These are phyloP conservation scores for Brachycybe producta DNA, from an alignment of 2,888 invertebrate species.

Conservation along the genomic window DNA sequence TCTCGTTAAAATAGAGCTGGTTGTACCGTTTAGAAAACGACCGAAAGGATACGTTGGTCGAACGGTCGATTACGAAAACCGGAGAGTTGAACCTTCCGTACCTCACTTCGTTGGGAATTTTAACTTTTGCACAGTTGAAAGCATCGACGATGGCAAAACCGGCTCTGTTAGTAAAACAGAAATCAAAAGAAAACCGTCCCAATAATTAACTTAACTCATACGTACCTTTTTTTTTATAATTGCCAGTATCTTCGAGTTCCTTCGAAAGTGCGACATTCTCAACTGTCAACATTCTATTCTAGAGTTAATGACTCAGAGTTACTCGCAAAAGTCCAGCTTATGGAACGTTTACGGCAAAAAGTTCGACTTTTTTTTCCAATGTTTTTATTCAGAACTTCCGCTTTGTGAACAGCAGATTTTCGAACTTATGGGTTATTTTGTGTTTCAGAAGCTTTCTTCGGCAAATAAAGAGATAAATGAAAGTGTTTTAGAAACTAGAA, in stretches of 20 bases:
- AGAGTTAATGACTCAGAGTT: constrained; percentile 64
- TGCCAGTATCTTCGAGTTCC: constrained; percentile 46
- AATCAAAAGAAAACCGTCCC: too few species aligned
- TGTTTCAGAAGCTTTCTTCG: too few species aligned
- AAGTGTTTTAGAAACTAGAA: too few species aligned
- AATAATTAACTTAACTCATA: too few species aligned
- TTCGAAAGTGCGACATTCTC: constrained; percentile 69
- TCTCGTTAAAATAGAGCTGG: constrained; percentile 44
- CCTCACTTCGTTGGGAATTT: constrained; percentile 57
- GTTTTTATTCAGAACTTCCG: background rate
- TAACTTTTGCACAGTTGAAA: constrained; percentile 61
- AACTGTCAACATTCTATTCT: constrained; percentile 72
- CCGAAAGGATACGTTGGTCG: constrained; percentile 40
- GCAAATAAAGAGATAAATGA: too few species aligned
- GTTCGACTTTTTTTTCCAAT: constrained; percentile 23
- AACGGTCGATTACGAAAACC: constrained; percentile 54
- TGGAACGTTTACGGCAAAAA: constrained; percentile 82
- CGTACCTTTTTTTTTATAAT: constrained; percentile 18
- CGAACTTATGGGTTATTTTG: too few species aligned
- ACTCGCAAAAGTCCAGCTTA: constrained; percentile 67
- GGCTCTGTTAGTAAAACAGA: constrained; percentile 16
- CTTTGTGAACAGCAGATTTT: too few species aligned
- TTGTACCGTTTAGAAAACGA: constrained; percentile 40
- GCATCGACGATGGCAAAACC: constrained; percentile 47
- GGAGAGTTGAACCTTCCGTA: constrained; percentile 54